These are phyloP conservation scores for Silurus meridionalis DNA, from an alignment of 2,113 vertebrate species.

Conservation along the genomic window DNA sequence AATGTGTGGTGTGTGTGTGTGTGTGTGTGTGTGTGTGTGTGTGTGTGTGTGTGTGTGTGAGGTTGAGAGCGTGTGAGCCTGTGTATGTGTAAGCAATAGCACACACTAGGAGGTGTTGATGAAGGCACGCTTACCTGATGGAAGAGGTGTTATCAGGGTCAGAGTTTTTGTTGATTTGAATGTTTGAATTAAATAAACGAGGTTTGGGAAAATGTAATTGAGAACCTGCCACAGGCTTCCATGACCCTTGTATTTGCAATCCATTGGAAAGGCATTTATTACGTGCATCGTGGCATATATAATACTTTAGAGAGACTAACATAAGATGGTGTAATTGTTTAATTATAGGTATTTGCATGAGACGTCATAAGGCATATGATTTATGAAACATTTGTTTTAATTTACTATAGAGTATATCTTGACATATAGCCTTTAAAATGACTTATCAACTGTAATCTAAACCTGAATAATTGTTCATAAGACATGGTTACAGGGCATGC, in stretches of 20 bases:
- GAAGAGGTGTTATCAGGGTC: conserved; percentile 27
- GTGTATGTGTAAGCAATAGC: conserved; percentile 21
- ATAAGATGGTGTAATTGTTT: background rate
- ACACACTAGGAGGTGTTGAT: conserved; percentile 47
- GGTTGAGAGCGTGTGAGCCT: background rate
- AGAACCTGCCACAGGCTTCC: background rate
- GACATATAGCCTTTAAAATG: background rate
- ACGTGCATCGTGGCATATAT: background rate
- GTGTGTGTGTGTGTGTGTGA: conserved; percentile 17
- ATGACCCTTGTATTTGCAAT: background rate
- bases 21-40: conserved; percentile 22
- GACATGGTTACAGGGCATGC: background rate
- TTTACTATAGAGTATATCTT: background rate
- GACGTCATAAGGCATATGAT: background rate
- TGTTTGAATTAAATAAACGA: background rate
- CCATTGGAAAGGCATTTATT: background rate
- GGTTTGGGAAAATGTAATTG: background rate
- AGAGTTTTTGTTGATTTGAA: conserved; percentile 11
- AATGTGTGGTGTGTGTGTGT: conserved; percentile 7
- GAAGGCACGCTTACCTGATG: conserved; percentile 37
- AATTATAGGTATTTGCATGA: background rate
- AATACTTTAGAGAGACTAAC: background rate
- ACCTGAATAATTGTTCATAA: background rate
- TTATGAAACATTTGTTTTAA: too few species aligned
- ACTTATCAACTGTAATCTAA: background rate